Conservation (phyloP, 2,888 invertebrate species). For the Merodon equestris region DNA sequence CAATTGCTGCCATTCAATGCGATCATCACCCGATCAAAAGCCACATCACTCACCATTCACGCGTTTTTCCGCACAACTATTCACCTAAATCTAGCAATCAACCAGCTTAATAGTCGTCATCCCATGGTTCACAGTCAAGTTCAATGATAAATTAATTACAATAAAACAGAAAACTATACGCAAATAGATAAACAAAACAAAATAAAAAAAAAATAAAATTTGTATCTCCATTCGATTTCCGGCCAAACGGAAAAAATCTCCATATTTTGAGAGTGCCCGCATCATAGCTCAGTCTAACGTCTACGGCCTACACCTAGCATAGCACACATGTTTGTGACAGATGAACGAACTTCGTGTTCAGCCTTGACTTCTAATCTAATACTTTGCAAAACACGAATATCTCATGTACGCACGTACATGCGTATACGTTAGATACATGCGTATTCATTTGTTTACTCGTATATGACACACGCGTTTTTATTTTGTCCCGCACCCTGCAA, state of each 20-base stretch:
- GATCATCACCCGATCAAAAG: too few relatives aligned
- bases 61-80: too few relatives aligned
- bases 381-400: slow-evolving; percentile 15
- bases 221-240: slow-evolving; percentile 42
- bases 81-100: not conserved
- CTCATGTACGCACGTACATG: not conserved
- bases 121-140: slow-evolving; percentile 44
- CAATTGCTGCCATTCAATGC: too few relatives aligned
- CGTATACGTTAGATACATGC: slow-evolving; percentile 15
- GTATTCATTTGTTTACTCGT: slow-evolving; percentile 10
- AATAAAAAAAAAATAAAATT: not conserved
- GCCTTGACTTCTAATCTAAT: slow-evolving; percentile 52
- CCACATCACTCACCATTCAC: too few relatives aligned
- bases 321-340: slow-evolving; percentile 51
- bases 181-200: too few relatives aligned
- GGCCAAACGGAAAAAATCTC: slow-evolving; percentile 16
- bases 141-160: slow-evolving; percentile 42
- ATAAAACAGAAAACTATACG: not conserved
- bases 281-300: slow-evolving; percentile 1
- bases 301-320: not conserved
- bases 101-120: not conserved
- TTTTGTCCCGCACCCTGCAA: not conserved
- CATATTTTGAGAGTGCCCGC: slow-evolving; percentile 20
- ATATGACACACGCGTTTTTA: too few relatives aligned
- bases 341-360: slow-evolving; percentile 60